These are phyloP conservation scores for Platyscapa corneri DNA, from an alignment of 1,140 invertebrate species.

Conservation along the genomic window DNA sequence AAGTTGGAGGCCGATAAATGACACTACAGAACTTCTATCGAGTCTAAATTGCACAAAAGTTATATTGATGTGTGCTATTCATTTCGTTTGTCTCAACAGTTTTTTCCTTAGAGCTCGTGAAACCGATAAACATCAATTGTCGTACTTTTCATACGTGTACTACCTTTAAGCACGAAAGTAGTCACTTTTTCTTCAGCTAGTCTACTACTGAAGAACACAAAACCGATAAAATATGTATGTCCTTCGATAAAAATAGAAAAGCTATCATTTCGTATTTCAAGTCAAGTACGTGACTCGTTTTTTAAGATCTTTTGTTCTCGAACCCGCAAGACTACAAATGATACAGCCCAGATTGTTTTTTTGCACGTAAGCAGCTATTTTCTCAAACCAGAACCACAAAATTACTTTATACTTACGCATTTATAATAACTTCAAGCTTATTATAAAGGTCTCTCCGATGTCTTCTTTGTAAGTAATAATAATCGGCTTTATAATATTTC, in stretches of 20 bases:
- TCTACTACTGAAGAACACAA: neutral
- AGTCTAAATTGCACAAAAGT: neutral
- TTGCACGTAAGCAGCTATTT: too few species aligned
- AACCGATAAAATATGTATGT: slow-evolving; percentile 1
- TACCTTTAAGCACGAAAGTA: neutral
- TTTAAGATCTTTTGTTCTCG: neutral
- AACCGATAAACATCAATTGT: neutral
- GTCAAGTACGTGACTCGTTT: neutral
- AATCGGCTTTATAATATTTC: slow-evolving; percentile 62
- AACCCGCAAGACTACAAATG: neutral
- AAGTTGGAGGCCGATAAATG: neutral
- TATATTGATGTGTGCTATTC: neutral
- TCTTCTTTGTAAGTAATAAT: slow-evolving; percentile 73
- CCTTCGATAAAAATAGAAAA: slow-evolving; percentile 10
- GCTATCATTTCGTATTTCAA: slow-evolving; percentile 3
- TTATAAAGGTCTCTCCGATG: slow-evolving; percentile 78
- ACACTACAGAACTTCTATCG: neutral
- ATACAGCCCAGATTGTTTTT: neutral
- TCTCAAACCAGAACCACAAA: too few species aligned
- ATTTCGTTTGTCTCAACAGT: neutral
- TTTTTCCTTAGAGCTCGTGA: neutral
- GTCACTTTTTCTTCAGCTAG: neutral
- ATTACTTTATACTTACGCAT: slow-evolving; percentile 78
- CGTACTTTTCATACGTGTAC: neutral
- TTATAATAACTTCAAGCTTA: slow-evolving; percentile 81